A percentile compares a stretch with the other conserved stretches of the same genome.
These are phyloP conservation scores for Stratiolaelaps scimitus DNA, from an alignment of 1,140 invertebrate species.

Conservation along the genomic window DNA sequence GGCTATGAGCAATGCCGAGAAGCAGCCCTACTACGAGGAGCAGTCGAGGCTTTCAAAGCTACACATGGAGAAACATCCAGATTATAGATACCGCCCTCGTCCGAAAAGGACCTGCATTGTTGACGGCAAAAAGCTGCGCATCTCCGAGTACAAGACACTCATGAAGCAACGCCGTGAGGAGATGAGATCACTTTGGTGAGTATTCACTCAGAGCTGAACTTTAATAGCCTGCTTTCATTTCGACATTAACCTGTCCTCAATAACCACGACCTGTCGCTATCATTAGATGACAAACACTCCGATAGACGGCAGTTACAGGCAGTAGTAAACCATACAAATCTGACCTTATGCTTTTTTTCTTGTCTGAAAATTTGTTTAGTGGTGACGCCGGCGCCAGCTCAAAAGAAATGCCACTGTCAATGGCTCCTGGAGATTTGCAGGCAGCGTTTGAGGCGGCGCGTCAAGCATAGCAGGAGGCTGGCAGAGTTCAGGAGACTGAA, in stretches of 20 bases:
- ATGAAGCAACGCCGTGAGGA: slow-evolving; percentile 37
- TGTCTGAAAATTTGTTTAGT: neutral
- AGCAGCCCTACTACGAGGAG: slow-evolving; percentile 52
- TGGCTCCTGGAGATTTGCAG: slow-evolving; percentile 7
- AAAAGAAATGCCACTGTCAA: slow-evolving; percentile 12
- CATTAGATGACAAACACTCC: too few relatives aligned
- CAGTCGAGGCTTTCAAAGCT: slow-evolving; percentile 50
- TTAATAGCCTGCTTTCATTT: too few relatives aligned
- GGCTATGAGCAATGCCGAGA: slow-evolving; percentile 49
- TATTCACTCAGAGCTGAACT: too few relatives aligned
- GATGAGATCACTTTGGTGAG: slow-evolving; percentile 30
- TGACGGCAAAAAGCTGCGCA: slow-evolving; percentile 49
- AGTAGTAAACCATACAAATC: too few relatives aligned
- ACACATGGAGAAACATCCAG: slow-evolving; percentile 52
- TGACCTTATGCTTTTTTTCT: neutral
- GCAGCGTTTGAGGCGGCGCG: slow-evolving; percentile 20
- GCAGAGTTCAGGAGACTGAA: slow-evolving; percentile 27
- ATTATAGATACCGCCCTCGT: slow-evolving; percentile 46
- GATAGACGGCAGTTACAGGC: too few relatives aligned
- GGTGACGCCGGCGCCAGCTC: slow-evolving; percentile 22
- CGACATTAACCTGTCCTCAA: too few relatives aligned
- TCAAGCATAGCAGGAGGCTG: slow-evolving; percentile 27
- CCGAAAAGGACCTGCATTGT: slow-evolving; percentile 51
- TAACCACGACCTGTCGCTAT: too few relatives aligned
- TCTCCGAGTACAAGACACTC: slow-evolving; percentile 39